These are phyloP conservation scores for Papilio glaucus DNA, from an alignment of 1,140 invertebrate species.

Conservation along the genomic window DNA sequence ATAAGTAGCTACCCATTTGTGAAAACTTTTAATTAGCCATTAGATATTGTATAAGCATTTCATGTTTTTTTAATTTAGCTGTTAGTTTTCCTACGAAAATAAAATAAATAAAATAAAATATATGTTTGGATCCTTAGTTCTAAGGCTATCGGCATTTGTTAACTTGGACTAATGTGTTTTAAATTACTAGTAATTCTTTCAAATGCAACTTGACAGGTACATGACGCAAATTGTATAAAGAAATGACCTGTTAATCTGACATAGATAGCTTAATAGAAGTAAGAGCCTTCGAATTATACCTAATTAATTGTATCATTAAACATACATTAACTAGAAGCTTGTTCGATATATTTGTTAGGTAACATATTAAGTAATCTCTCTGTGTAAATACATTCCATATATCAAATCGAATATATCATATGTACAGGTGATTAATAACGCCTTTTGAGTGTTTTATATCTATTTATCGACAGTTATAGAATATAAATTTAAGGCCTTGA, in stretches of 20 bases:
- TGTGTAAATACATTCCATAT: background rate
- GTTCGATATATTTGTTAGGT: background rate
- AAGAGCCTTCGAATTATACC: background rate
- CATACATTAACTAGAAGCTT: background rate
- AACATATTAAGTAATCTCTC: conserved; percentile 11
- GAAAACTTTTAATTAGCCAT: too few relatives aligned
- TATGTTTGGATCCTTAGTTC: too few relatives aligned
- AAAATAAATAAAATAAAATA: too few relatives aligned
- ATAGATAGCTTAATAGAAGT: background rate
- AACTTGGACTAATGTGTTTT: background rate
- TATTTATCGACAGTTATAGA: background rate
- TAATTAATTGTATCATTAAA: conserved; percentile 4
- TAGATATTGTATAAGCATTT: too few relatives aligned
- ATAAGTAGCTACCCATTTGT: too few relatives aligned
- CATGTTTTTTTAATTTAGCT: too few relatives aligned
- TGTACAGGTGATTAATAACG: background rate
- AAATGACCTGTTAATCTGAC: background rate
- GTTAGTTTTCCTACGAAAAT: too few relatives aligned
- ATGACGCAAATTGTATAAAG: conserved; percentile 1
- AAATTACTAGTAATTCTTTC: background rate
- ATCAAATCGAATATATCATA: background rate
- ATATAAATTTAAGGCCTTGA: background rate
- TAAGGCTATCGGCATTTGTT: background rate
- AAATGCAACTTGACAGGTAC: background rate
- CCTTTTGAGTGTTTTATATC: background rate